Percentiles rank a stretch among this genome's conserved stretches.
phyloP scores from a whole-genome alignment of 2,113 vertebrate genomes.

The Sturnira hondurensis region DNA sequence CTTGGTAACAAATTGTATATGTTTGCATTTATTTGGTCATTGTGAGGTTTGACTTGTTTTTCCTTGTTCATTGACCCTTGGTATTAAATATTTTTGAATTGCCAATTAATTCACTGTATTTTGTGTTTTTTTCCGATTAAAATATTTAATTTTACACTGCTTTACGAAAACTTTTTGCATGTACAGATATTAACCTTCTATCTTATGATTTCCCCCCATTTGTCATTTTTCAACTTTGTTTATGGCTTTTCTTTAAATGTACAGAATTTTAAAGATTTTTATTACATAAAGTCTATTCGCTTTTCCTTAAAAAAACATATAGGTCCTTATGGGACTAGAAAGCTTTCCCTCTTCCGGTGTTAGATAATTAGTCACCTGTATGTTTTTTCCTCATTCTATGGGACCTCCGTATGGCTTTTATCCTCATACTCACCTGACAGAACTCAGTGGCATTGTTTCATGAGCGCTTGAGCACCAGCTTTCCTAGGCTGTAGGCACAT shows the following conservation, averaged over 20 bases:
- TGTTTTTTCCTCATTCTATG: not conserved
- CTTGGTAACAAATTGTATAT: not conserved
- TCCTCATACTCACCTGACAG: not conserved
- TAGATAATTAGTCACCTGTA: not conserved
- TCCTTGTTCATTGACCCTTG: not conserved
- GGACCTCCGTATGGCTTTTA: not conserved
- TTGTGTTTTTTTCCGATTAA: not conserved
- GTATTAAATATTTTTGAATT: not conserved
- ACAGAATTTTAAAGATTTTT: not conserved
- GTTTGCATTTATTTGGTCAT: not conserved
- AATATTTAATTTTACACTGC: not conserved
- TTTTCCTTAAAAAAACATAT: not conserved
- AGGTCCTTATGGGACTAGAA: not conserved
- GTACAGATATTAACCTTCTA: not conserved
- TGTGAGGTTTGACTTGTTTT: not conserved
- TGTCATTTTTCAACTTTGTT: not conserved
- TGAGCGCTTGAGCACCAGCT: not conserved
- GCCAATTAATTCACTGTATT: not conserved
- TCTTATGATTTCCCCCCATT: not conserved
- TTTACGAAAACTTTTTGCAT: not conserved
- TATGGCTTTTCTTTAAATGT: not conserved
- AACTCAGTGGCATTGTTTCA: not conserved
- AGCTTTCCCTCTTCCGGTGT: not conserved
- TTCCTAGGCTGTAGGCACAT: not conserved
- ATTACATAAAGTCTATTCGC: not conserved